Percentiles rank a stretch among this genome's conserved stretches.
Evolutionary conservation across 2,888 invertebrate genomes (phyloP).

Genomic region (Pemphredon lugubris): DNA sequence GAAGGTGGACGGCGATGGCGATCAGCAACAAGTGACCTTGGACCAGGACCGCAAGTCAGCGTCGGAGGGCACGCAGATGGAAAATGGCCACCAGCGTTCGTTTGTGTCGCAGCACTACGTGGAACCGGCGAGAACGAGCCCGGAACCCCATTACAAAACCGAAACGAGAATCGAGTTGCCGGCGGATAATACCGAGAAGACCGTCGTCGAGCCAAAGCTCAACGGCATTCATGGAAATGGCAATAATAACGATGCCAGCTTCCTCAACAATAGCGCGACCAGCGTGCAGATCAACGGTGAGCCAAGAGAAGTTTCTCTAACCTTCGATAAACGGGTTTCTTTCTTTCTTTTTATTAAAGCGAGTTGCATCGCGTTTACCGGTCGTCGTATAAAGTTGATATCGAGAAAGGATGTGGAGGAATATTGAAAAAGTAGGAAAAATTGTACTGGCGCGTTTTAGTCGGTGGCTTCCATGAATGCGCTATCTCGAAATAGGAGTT

Average conservation of each 20-base stretch:
- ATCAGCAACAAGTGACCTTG: conserved; percentile 53
- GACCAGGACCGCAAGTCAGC: conserved; percentile 64
- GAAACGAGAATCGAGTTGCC: conserved; percentile 78
- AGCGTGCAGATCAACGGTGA: conserved; percentile 73
- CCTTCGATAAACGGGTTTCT: too few relatives aligned
- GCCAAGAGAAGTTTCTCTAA: background rate
- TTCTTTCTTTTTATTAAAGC: too few relatives aligned
- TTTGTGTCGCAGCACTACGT: conserved; percentile 76
- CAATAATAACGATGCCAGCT: conserved; percentile 79
- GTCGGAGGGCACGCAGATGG: conserved; percentile 59
- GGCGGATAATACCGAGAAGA: conserved; percentile 71
- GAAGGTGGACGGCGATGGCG: conserved; percentile 45
- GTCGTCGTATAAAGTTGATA: too few relatives aligned
- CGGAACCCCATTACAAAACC: conserved; percentile 73
- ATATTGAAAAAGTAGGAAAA: too few relatives aligned
- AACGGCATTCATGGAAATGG: conserved; percentile 78
- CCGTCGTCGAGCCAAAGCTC: conserved; percentile 66
- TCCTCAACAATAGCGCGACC: conserved; percentile 76
- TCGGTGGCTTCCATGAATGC: too few relatives aligned
- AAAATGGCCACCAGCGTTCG: conserved; percentile 72
- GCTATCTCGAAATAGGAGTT: too few relatives aligned
- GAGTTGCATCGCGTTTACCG: too few relatives aligned
- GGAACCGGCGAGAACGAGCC: conserved; percentile 70
- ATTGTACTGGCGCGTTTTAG: too few relatives aligned
- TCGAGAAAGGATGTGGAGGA: too few relatives aligned